Evolutionary conservation across 2,888 invertebrate genomes (phyloP).

Genomic region (Exocentrus adspersus): DNA sequence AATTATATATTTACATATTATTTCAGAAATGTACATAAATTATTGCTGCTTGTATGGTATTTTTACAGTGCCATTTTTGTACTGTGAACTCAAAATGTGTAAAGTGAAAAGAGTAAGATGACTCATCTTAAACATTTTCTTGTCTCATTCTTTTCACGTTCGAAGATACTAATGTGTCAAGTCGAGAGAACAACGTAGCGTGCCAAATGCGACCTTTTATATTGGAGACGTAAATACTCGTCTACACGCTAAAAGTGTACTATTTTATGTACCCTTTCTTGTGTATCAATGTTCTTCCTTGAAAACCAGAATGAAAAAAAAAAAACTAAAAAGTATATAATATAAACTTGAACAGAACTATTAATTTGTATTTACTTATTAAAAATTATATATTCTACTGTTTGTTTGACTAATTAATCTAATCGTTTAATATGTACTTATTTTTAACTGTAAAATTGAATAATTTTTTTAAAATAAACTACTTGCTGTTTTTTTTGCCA

Average conservation of each 20-base stretch:
- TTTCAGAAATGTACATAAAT: conserved; percentile 18
- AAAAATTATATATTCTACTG: conserved; percentile 9
- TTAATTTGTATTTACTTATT: conserved; percentile 7
- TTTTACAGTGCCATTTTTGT: conserved; percentile 54
- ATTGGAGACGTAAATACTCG: conserved; percentile 29
- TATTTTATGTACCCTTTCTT: conserved; percentile 39
- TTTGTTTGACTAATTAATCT: conserved; percentile 11
- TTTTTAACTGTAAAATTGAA: conserved; percentile 9
- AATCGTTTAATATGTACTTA: conserved; percentile 16
- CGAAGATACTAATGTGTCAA: conserved; percentile 48
- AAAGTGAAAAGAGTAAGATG: conserved; percentile 31
- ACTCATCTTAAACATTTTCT: conserved; percentile 7
- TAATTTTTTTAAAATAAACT: conserved; percentile 11
- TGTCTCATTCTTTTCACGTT: conserved; percentile 27
- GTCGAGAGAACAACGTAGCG: conserved; percentile 35
- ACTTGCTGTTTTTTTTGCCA: background rate
- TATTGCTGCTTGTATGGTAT: conserved; percentile 43
- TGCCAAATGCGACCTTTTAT: conserved; percentile 43
- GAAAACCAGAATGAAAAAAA: conserved; percentile 17
- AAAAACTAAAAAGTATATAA: conserved; percentile 10
- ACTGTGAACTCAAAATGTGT: conserved; percentile 36
- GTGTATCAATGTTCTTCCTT: conserved; percentile 28
- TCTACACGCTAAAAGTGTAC: conserved; percentile 32
- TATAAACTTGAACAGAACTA: conserved; percentile 12
- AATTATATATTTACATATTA: conserved; percentile 15